phyloP scores from a whole-genome alignment of 2,888 invertebrate species.

The Tachina fera region DNA sequence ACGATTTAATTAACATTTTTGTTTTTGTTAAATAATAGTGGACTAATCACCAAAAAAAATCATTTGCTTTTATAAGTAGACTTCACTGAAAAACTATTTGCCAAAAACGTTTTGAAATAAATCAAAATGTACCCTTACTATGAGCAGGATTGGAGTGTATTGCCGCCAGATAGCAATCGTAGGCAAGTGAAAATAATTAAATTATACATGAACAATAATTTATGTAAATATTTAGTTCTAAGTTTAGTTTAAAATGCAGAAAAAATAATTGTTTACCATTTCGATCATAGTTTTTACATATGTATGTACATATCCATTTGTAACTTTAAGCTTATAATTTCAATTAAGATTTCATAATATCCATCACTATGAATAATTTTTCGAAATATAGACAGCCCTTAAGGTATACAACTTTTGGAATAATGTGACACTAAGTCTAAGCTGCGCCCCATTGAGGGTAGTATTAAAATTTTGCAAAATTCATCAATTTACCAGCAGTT shows the following conservation, averaged over 20 bases:
- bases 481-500: too few relatives aligned
- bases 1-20: background rate
- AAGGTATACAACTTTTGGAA: too few relatives aligned
- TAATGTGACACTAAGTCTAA: too few relatives aligned
- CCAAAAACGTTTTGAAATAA: background rate
- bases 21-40: background rate
- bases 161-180: conserved; percentile 93
- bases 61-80: background rate
- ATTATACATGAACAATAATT: background rate
- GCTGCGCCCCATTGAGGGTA: too few relatives aligned
- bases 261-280: background rate
- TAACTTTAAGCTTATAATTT: too few relatives aligned
- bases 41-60: background rate
- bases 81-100: background rate
- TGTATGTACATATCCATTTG: too few relatives aligned
- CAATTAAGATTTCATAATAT: too few relatives aligned
- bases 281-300: background rate
- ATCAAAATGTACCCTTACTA: conserved; percentile 84
- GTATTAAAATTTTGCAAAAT: too few relatives aligned
- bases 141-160: conserved; percentile 92
- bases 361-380: too few relatives aligned
- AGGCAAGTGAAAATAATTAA: conserved; percentile 85
- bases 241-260: too few relatives aligned
- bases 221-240: background rate
- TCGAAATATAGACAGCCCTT: too few relatives aligned